phyloP scores from a whole-genome alignment of 2,113 vertebrate genomes.

The Lepus americanus region DNA sequence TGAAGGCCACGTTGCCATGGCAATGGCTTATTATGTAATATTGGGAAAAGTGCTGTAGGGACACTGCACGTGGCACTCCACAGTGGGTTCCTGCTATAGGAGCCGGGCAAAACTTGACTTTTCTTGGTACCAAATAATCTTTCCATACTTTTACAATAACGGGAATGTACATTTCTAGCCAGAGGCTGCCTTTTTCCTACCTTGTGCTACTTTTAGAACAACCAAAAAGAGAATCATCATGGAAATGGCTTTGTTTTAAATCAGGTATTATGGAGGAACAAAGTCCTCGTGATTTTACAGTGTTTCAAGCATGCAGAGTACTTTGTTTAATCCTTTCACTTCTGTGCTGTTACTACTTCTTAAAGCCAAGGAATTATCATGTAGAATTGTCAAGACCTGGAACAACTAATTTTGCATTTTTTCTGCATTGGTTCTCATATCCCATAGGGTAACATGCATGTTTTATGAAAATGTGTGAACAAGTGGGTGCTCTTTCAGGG shows the following conservation, averaged over 20 bases:
- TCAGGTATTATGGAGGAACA: not conserved
- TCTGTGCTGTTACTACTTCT: not conserved
- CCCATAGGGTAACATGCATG: not conserved
- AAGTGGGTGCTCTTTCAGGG: not conserved
- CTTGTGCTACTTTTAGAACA: slow-evolving; percentile 23
- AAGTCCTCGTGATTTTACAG: not conserved
- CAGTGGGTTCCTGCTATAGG: not conserved
- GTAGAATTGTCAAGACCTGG: not conserved
- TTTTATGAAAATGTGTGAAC: slow-evolving; percentile 48
- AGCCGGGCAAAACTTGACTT: not conserved
- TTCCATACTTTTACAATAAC: not conserved
- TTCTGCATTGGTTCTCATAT: not conserved
- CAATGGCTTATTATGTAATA: slow-evolving; percentile 16
- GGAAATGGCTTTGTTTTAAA: slow-evolving; percentile 30
- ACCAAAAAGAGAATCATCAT: not conserved
- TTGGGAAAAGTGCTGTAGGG: not conserved
- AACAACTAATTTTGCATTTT: slow-evolving; percentile 21
- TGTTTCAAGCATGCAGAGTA: not conserved
- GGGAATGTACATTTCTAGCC: not conserved
- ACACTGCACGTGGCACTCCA: not conserved
- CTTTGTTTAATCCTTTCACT: not conserved
- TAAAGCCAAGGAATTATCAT: not conserved
- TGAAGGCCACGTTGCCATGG: slow-evolving; percentile 57
- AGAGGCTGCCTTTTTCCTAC: not conserved
- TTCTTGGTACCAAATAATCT: not conserved